Percentiles rank a stretch among this genome's conserved stretches.
These are phyloP conservation scores for Cichlasoma orientale DNA, from an alignment of 2,797 vertebrate species.

Conservation along the genomic window DNA sequence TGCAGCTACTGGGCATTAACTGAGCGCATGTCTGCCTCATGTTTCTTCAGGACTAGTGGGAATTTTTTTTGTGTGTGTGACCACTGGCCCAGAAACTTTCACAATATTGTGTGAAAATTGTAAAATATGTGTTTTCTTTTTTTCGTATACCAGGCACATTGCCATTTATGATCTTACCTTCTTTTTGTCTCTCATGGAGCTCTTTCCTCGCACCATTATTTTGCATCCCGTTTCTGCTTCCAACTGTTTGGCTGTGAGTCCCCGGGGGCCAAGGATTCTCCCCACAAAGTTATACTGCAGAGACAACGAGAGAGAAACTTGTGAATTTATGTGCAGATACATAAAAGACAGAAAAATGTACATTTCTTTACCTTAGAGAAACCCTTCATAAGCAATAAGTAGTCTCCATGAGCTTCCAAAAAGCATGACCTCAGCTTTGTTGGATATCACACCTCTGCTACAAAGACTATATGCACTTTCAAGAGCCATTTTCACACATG, in stretches of 20 bases:
- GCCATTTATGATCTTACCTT: conserved; percentile 77
- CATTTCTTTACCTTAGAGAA: conserved; percentile 1
- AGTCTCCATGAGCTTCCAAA: neutral
- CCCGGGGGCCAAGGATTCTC: conserved; percentile 85
- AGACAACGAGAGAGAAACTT: conserved; percentile 29
- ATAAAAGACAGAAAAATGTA: neutral
- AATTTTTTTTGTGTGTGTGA: conserved; percentile 7
- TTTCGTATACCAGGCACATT: neutral
- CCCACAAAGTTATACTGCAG: conserved; percentile 87
- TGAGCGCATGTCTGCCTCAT: conserved; percentile 15
- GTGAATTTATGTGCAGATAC: conserved; percentile 21
- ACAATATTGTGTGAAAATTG: conserved; percentile 16
- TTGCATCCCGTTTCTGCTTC: conserved; percentile 88
- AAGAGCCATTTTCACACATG: conserved; percentile 2
- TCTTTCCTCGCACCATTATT: conserved; percentile 88
- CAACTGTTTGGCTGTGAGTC: conserved; percentile 87
- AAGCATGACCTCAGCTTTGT: neutral
- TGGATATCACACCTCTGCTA: neutral
- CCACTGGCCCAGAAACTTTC: conserved; percentile 10
- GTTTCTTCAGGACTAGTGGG: conserved; percentile 24
- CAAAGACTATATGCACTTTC: neutral
- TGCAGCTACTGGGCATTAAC: conserved; percentile 43
- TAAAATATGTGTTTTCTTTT: neutral
- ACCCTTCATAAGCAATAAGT: neutral
- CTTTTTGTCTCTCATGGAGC: conserved; percentile 88